phyloP scores from a whole-genome alignment of 2,888 invertebrate genomes.

The Standfussiana lucernea region DNA sequence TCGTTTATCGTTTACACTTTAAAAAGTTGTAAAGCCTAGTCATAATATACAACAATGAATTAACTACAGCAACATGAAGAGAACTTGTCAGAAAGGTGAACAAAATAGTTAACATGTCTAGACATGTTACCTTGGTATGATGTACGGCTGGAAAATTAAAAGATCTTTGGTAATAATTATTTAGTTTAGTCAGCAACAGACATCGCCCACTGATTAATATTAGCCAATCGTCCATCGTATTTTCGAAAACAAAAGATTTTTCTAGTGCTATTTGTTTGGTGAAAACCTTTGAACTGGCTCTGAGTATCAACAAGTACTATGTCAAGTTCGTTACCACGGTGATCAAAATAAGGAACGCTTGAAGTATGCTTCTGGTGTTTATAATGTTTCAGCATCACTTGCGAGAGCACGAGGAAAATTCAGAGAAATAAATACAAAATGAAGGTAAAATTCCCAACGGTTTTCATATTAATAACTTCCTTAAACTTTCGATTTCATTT shows the following conservation, averaged over 20 bases:
- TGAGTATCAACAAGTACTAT: conserved; percentile 14
- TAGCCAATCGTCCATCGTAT: neutral
- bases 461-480: neutral
- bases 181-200: neutral
- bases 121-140: neutral
- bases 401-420: conserved; percentile 1
- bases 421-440: neutral
- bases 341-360: conserved; percentile 12
- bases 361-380: neutral
- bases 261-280: neutral
- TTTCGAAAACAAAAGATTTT: neutral
- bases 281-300: conserved; percentile 22
- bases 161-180: too few species aligned
- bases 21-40: neutral
- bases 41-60: neutral
- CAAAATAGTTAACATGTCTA: neutral
- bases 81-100: neutral
- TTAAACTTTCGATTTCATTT: neutral
- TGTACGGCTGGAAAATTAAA: too few species aligned
- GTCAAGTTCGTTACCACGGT: conserved; percentile 30
- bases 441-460: neutral
- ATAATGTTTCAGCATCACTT: conserved; percentile 10
- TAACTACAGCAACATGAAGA: too few species aligned
- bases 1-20: neutral
- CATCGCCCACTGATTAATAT: neutral